These are phyloP conservation scores for Ceramica pisi DNA, from an alignment of 2,888 invertebrate genomes.

Conservation along the genomic window DNA sequence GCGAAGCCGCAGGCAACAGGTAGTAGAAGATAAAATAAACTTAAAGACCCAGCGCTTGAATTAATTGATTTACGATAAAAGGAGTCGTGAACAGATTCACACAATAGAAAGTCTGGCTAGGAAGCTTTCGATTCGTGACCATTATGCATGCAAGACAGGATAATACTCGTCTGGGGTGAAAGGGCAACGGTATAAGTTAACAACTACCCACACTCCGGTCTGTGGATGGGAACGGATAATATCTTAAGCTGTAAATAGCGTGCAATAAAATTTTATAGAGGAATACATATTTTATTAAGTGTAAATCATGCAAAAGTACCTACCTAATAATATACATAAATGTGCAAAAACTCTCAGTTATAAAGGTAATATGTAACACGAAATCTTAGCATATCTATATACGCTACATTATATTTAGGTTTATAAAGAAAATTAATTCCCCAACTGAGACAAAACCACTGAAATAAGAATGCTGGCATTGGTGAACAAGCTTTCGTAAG, in stretches of 20 bases:
- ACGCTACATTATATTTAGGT: too few relatives aligned
- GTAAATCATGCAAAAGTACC: background rate
- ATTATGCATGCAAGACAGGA: conserved; percentile 71
- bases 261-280: conserved; percentile 6
- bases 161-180: conserved; percentile 67
- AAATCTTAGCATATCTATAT: background rate
- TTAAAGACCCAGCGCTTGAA: conserved; percentile 12
- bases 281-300: background rate
- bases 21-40: conserved; percentile 14
- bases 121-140: conserved; percentile 72
- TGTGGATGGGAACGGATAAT: conserved; percentile 3
- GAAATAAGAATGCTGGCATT: background rate
- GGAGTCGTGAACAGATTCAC: conserved; percentile 71
- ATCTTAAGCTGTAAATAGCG: conserved; percentile 10
- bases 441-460: background rate
- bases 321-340: background rate
- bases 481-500: background rate
- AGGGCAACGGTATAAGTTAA: conserved; percentile 63
- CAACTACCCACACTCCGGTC: conserved; percentile 27
- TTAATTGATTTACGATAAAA: conserved; percentile 63
- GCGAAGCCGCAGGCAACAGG: too few relatives aligned
- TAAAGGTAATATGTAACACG: background rate
- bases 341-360: background rate
- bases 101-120: conserved; percentile 73
- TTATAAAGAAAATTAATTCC: too few relatives aligned